These are phyloP conservation scores for Podabrus alpinus DNA, from an alignment of 2,888 invertebrate genomes.

Conservation along the genomic window DNA sequence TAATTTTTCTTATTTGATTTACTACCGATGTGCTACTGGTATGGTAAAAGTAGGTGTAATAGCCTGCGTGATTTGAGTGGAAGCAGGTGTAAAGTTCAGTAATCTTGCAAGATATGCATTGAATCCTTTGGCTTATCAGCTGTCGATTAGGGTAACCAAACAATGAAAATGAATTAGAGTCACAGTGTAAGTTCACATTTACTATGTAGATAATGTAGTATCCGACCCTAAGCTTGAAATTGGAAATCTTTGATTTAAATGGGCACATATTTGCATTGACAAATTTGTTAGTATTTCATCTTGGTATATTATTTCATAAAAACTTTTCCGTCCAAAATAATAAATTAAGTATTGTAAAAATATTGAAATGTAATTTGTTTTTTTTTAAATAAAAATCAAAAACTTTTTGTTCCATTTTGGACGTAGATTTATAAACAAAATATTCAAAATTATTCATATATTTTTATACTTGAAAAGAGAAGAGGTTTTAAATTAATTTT, in stretches of 20 bases:
- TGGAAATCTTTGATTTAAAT: background rate
- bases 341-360: no score
- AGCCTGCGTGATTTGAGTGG: background rate
- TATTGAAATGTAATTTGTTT: background rate
- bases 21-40: background rate
- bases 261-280: background rate
- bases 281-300: background rate
- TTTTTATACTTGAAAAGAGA: background rate
- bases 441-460: background rate
- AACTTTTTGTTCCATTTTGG: background rate
- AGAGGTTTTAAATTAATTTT: background rate
- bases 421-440: background rate
- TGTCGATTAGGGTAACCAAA: background rate
- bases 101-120: background rate
- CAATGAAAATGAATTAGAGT: background rate
- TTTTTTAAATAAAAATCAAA: background rate
- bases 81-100: background rate
- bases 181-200: background rate
- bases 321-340: no score
- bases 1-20: background rate
- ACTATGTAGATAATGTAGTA: background rate
- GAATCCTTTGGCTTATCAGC: background rate
- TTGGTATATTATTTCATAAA: no score
- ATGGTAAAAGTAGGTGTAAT: background rate
- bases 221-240: background rate